phyloP scores from a whole-genome alignment of 2,797 vertebrate species.

The Pagetopsis macropterus region DNA sequence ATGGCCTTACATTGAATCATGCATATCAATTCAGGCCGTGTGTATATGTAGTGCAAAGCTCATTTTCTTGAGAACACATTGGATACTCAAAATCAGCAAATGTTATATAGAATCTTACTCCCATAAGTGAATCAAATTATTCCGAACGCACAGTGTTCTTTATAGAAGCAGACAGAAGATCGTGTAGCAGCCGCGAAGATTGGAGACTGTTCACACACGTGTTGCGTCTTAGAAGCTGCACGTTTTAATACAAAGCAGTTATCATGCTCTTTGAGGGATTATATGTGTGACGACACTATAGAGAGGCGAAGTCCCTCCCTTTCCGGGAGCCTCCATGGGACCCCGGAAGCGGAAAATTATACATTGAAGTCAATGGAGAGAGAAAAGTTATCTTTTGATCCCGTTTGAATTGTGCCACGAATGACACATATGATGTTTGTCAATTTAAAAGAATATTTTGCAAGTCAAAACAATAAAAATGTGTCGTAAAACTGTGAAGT shows the following conservation, averaged over 20 bases:
- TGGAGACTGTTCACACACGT: background rate
- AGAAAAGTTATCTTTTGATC: too few relatives aligned
- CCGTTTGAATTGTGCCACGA: too few relatives aligned
- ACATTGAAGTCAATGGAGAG: too few relatives aligned
- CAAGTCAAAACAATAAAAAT: too few relatives aligned
- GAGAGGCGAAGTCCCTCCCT: too few relatives aligned
- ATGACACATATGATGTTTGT: too few relatives aligned
- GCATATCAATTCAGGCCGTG: background rate
- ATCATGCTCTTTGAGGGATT: background rate
- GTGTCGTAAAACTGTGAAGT: too few relatives aligned
- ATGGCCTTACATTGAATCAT: background rate
- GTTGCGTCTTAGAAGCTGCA: constrained; percentile 1
- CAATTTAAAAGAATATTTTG: too few relatives aligned
- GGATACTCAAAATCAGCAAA: background rate
- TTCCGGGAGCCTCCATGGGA: too few relatives aligned
- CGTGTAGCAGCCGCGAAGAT: background rate
- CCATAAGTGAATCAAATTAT: background rate
- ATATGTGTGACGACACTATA: too few relatives aligned
- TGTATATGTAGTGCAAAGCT: background rate
- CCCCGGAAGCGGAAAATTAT: too few relatives aligned
- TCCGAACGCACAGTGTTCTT: constrained; percentile 8
- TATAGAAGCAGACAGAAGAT: constrained; percentile 2
- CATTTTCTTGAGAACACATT: constrained; percentile 3
- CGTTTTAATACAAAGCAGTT: background rate
- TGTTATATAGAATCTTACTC: background rate